Evolutionary conservation across 2,113 vertebrate genomes (phyloP).

Genomic region (Cricetomys ansorgei): DNA sequence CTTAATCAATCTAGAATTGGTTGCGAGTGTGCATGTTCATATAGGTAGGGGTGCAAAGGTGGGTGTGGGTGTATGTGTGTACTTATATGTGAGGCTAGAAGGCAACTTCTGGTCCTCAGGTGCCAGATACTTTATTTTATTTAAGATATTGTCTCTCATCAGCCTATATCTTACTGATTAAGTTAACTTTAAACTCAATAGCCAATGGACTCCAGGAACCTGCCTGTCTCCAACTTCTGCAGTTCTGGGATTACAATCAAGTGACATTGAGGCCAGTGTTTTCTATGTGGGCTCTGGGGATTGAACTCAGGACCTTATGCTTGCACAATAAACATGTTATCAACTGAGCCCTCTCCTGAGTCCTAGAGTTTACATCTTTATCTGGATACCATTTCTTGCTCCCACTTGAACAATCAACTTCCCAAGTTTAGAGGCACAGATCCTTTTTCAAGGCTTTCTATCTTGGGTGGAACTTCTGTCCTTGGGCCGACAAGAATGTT

Average conservation of each 20-base stretch:
- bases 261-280: background rate
- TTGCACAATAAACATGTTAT: background rate
- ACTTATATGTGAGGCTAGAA: background rate
- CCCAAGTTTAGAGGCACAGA: background rate
- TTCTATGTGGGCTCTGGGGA: background rate
- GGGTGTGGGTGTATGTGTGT: background rate
- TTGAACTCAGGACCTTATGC: background rate
- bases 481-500: background rate
- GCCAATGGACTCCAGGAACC: background rate
- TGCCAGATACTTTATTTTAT: background rate
- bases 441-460: background rate
- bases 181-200: background rate
- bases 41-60: background rate
- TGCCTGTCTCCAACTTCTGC: background rate
- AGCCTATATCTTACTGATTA: background rate
- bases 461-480: background rate
- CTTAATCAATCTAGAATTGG: background rate
- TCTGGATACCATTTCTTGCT: constrained; percentile 27
- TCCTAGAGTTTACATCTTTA: background rate
- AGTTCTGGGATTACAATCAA: background rate
- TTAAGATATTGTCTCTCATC: background rate
- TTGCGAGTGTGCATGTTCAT: too few relatives aligned
- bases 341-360: background rate
- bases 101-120: background rate
- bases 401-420: background rate